Percentiles rank a stretch among this genome's conserved stretches.
phyloP scores from a whole-genome alignment of 2,797 vertebrate species.

The Macroramphosus scolopax region DNA sequence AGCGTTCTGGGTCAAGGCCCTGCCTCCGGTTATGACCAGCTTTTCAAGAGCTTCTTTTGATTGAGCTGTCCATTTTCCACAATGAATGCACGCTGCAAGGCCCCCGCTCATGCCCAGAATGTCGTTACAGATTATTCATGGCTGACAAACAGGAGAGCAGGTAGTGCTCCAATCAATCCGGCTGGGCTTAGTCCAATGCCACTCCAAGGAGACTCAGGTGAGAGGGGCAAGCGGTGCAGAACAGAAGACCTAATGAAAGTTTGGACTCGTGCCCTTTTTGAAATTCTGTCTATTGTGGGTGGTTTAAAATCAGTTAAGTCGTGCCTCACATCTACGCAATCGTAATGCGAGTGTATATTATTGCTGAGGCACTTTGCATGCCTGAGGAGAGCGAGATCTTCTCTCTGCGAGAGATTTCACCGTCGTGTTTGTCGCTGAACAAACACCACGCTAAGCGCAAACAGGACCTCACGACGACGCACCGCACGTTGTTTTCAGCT shows the following conservation, averaged over 20 bases:
- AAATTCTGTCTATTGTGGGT: too few relatives aligned
- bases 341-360: too few relatives aligned
- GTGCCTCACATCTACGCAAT: slow-evolving; percentile 11
- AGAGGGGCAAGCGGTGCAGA: slow-evolving; percentile 22
- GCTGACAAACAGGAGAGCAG: slow-evolving; percentile 70
- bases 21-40: slow-evolving; percentile 68
- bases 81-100: slow-evolving; percentile 72
- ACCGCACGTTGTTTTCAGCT: slow-evolving; percentile 28
- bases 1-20: slow-evolving; percentile 76
- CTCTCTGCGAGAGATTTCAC: slow-evolving; percentile 32
- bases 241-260: slow-evolving; percentile 13
- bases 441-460: slow-evolving; percentile 16
- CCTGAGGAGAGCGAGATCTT: slow-evolving; percentile 26
- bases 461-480: slow-evolving; percentile 52
- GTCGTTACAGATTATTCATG: slow-evolving; percentile 79
- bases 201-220: slow-evolving; percentile 70
- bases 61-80: slow-evolving; percentile 77
- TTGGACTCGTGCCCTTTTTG: too few relatives aligned
- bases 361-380: too few relatives aligned
- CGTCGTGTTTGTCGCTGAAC: slow-evolving; percentile 36
- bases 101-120: slow-evolving; percentile 58
- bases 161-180: slow-evolving; percentile 73
- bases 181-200: slow-evolving; percentile 68
- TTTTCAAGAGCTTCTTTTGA: slow-evolving; percentile 76
- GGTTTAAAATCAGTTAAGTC: neutral